Base-by-base conservation (phyloP, 1,140 invertebrate species). In the Calycopis cecrops region DNA sequence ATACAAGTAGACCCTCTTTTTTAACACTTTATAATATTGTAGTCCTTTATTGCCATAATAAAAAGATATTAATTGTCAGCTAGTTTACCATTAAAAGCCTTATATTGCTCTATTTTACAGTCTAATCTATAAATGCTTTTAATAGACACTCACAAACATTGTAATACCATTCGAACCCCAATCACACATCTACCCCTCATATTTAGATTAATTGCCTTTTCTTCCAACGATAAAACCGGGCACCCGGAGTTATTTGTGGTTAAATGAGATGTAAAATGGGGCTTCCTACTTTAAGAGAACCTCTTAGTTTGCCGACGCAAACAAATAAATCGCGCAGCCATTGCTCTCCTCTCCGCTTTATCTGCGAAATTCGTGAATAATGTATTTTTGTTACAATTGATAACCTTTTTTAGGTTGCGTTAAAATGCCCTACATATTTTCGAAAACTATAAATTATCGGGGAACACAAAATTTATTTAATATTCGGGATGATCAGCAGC, bases 221-320 rank as follows among this genome's bases (percentile, higher is more conserved):
- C 47, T 48, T 34, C 47, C 18, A 9, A 3, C 47, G 28, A 52
- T 57, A 48, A 60, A 60, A 60, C 61, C 51, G 52, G 56, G 53
- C 59, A 54, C 52, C 48, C 42, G 35, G 54, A 54, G 60, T 56
- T 62, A 60, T 65, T 65, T 65, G 63, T 57, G 60, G 60, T 57
- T 47, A 65, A 65, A 65, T 65, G 63, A 65, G 60, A 65, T 62
- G 63, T 62, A 65, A 65, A 65, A 65, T 57, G 57, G 57, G 54
- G 60, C 57, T 56, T 55, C 52, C 57, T 59, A 58, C 57, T 60
- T 65, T 61, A 62, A 62, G 63, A 59, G 62, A 44, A 57, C 48
- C 57, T 59, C 63, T 62, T 59, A 28, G 21, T 28, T 28, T 28
- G 21, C 21, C 6, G 21, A 6, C 59, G 55, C 55, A 65, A 65